Evolutionary conservation across 2,113 vertebrate species (phyloP), one percentile per base, ranked within the genome.

Genomic region (Protomyctophum bolini): DNA sequence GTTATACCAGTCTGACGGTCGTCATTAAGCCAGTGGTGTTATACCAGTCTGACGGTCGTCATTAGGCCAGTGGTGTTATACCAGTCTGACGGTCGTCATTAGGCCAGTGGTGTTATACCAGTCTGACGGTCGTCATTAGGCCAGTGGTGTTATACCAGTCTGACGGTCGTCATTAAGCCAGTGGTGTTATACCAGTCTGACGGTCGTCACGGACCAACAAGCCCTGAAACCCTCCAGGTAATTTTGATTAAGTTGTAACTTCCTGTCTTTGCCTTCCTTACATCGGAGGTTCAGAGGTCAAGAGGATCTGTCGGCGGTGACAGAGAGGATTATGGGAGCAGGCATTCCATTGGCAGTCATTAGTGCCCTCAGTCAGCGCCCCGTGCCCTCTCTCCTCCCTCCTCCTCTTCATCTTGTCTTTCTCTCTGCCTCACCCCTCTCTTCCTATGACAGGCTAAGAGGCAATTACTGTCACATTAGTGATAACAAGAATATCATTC

Each of bases 391-490:
- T 73, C 83, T 73, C 80, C 54, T 62, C 74, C 47, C 15, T 57
- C 71, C 63, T 64, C 73, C 49, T 50, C 71, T 80, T 85, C 82
- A 83, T 90, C 83, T 68, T 41, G 6, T 86, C 83, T 75, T 77
- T 87, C 84, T 86, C 57, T 83, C 83, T 81, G 81, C 88, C 83
- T 89, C 86, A 84, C 86, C 81, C 83, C 81, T 87, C 86, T 87
- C 82, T 83, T 87, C 77, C 71, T 87, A 80, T 90, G 89, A 90
- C 90, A 90, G 86, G 85, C 89, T 88, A 90, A 91, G 86, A 86
- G 86, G 86, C 89, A 91, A 94, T 92, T 93, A 92, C 89, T 94
- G 86, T 93, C 89, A 91, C 94, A 92, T 92, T 92, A 93, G 92
- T 59, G 84, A 92, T 90, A 91, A 89, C 84, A 87, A 86, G 73